phyloP scores from a whole-genome alignment of 2,797 vertebrate species.

The Novumbra hubbsi region DNA sequence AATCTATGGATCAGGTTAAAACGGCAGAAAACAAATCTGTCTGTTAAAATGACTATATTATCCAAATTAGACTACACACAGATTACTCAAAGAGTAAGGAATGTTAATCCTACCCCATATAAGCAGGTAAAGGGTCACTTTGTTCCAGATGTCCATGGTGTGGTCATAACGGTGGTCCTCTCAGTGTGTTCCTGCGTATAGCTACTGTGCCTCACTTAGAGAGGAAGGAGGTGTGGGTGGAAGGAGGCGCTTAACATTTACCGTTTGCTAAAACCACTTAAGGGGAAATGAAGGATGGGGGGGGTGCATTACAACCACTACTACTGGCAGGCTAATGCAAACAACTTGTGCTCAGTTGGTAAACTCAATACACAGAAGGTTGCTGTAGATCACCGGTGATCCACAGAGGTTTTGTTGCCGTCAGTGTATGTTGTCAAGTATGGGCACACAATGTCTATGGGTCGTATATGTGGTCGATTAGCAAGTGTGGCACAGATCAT shows the following conservation, averaged over 20 bases:
- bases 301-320: background rate
- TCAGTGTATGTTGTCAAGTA: background rate
- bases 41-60: background rate
- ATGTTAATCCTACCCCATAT: constrained; percentile 53
- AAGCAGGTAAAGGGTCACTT: constrained; percentile 19
- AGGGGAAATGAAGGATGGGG: background rate
- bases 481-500: background rate
- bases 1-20: background rate
- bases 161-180: constrained; percentile 30
- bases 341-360: background rate
- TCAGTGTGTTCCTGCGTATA: constrained; percentile 36
- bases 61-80: background rate
- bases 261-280: constrained; percentile 5
- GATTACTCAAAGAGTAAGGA: constrained; percentile 2
- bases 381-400: background rate
- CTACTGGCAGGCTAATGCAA: background rate
- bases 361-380: background rate
- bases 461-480: constrained; percentile 2
- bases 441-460: background rate
- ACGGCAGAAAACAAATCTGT: background rate
- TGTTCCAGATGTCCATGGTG: constrained; percentile 49
- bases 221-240: constrained; percentile 26
- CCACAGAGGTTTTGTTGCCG: constrained; percentile 1
- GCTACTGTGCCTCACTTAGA: constrained; percentile 19
- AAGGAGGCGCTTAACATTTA: constrained; percentile 26